phyloP scores from a whole-genome alignment of 2,797 vertebrate genomes.

The Falco naumanni region DNA sequence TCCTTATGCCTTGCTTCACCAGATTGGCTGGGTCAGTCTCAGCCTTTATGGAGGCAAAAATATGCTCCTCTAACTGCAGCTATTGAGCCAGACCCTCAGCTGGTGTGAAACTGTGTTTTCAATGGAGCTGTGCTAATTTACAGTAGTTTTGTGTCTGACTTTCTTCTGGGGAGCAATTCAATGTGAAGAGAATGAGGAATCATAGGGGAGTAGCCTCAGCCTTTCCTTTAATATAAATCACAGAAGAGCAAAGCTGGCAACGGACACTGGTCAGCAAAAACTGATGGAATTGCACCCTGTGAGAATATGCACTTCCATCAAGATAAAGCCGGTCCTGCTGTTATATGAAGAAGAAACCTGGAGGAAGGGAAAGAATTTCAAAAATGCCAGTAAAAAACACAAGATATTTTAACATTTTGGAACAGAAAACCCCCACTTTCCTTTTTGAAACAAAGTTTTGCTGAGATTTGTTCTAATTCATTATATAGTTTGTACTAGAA shows the following conservation, averaged over 20 bases:
- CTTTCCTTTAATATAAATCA: slow-evolving; percentile 46
- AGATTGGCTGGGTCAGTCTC: background rate
- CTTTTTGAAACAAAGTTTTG: background rate
- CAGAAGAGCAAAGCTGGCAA: background rate
- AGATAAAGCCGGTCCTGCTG: background rate
- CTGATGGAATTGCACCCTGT: background rate
- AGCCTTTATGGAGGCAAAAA: background rate
- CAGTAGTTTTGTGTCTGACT: slow-evolving; percentile 14
- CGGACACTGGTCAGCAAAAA: background rate
- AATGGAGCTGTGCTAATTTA: slow-evolving; percentile 34
- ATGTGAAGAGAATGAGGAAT: slow-evolving; percentile 15
- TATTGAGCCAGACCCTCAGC: slow-evolving; percentile 8
- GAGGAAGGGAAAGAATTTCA: slow-evolving; percentile 29
- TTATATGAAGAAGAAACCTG: slow-evolving; percentile 26
- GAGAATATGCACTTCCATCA: background rate
- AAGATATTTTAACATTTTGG: background rate
- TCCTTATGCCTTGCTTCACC: background rate
- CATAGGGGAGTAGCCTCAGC: slow-evolving; percentile 17
- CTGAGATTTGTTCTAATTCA: background rate
- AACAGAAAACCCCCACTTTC: background rate
- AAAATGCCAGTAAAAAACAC: background rate
- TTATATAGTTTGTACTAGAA: background rate
- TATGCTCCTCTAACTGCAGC: background rate
- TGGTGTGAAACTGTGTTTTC: slow-evolving; percentile 9
- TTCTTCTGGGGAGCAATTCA: slow-evolving; percentile 24